Evolutionary conservation across 1,140 invertebrate species (phyloP), one percentile per base, ranked within the genome.

Genomic region (Cyclargus thomasi): DNA sequence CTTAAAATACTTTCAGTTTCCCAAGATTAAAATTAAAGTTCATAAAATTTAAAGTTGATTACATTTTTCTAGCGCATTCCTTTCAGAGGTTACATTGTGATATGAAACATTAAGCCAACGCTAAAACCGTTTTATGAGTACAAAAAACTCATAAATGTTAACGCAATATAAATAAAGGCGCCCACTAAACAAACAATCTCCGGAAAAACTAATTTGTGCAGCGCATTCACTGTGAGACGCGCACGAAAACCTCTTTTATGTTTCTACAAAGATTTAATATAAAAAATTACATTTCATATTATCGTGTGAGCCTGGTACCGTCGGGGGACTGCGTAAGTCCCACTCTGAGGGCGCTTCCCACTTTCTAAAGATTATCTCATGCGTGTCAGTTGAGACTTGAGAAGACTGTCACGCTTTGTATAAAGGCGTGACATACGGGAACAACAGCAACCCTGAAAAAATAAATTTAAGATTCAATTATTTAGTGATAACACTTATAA

Each of bases 131-230:
- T 47, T 47, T 47, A 47, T 47, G 39, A 47, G 11, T 70, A 70
- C 76, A 78, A 82, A 85, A 86, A 85, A 78, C 84, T 89, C 86
- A 89, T 89, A 87, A 88, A 87, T 84, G 83, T 83, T 85, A 84
- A 83, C 76, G 76, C 71, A 79, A 82, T 83, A 86, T 76, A 83
- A 85, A 86, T 80, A 82, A 87, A 85, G 77, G 67, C 78, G 80
- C 82, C 75, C 73, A 79, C 78, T 80, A 79, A 76, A 83, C 82
- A 85, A 87, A 87, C 85, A 89, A 85, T 83, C 80, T 85, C 81
- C 81, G 81, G 81, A 83, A 66, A 84, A 89, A 89, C 86, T 89
- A 89, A 88, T 89, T 87, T 88, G 86, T 87, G 83, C 83, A 81
- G 78, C 77, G 79, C 76, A 81, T 81, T 81, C 75, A 76, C 67